Percentiles rank a stretch among this genome's conserved stretches.
Conservation (phyloP, 2,888 invertebrate genomes). For the Cryptosula pallasiana region DNA sequence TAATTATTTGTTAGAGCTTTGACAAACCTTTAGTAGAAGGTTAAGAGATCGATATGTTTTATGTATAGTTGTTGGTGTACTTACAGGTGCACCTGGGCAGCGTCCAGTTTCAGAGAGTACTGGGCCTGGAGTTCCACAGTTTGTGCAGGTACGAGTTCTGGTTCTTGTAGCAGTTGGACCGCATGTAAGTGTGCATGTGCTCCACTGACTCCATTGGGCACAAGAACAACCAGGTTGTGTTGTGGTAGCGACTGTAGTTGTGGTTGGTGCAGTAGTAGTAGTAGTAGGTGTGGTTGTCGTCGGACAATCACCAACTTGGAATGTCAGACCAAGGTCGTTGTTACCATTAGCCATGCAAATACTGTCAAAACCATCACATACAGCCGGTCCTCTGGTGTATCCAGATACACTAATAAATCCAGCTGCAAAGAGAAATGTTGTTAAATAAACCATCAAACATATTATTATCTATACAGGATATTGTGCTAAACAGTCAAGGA, state of each 20-base stretch:
- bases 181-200: neutral
- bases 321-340: neutral
- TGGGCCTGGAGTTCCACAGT: neutral
- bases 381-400: neutral
- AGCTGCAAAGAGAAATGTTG: neutral
- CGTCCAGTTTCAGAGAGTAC: neutral
- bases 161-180: neutral
- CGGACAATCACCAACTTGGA: neutral
- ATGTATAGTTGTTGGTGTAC: no score
- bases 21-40: no score
- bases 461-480: no score
- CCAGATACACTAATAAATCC: neutral
- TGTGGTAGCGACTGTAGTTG: no score
- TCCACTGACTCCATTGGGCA: neutral
- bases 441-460: no score
- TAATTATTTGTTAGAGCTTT: no score
- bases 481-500: no score
- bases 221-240: no score
- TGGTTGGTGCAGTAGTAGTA: no score
- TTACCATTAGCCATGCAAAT: neutral
- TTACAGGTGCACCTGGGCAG: neutral
- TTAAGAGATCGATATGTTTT: no score
- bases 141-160: neutral
- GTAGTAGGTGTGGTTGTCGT: neutral
- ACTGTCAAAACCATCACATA: neutral